These are phyloP conservation scores for Allolobophora icterica DNA, from an alignment of 2,888 invertebrate species.

Conservation along the genomic window DNA sequence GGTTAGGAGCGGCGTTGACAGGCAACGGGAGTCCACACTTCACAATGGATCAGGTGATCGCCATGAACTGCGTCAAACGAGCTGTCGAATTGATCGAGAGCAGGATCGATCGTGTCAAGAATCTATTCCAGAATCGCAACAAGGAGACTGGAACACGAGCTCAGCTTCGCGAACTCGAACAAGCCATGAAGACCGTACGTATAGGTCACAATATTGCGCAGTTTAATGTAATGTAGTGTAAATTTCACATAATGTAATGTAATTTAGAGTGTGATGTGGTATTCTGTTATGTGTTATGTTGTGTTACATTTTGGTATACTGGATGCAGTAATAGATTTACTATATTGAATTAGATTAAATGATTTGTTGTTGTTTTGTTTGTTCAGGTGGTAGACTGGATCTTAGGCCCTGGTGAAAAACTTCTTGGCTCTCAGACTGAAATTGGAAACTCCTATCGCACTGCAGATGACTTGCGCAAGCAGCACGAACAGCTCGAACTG, in stretches of 20 bases:
- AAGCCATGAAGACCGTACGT: slow-evolving; percentile 48
- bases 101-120: slow-evolving; percentile 56
- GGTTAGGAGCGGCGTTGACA: slow-evolving; percentile 43
- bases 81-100: slow-evolving; percentile 58
- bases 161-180: slow-evolving; percentile 45
- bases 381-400: slow-evolving; percentile 80
- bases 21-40: slow-evolving; percentile 50
- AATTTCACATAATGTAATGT: neutral
- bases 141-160: slow-evolving; percentile 35
- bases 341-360: neutral
- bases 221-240: neutral
- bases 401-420: slow-evolving; percentile 77
- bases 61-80: slow-evolving; percentile 51
- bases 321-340: too few species aligned
- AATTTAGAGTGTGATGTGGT: neutral
- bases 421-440: slow-evolving; percentile 75
- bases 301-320: too few species aligned
- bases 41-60: slow-evolving; percentile 54
- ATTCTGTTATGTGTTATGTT: neutral
- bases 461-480: slow-evolving; percentile 77
- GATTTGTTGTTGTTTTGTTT: slow-evolving; percentile 3
- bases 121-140: slow-evolving; percentile 54
- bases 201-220: neutral
- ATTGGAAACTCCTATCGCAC: slow-evolving; percentile 74
- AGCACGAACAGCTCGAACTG: slow-evolving; percentile 78